Conservation (phyloP, 2,797 vertebrate genomes). For the Gallinago stenura region DNA sequence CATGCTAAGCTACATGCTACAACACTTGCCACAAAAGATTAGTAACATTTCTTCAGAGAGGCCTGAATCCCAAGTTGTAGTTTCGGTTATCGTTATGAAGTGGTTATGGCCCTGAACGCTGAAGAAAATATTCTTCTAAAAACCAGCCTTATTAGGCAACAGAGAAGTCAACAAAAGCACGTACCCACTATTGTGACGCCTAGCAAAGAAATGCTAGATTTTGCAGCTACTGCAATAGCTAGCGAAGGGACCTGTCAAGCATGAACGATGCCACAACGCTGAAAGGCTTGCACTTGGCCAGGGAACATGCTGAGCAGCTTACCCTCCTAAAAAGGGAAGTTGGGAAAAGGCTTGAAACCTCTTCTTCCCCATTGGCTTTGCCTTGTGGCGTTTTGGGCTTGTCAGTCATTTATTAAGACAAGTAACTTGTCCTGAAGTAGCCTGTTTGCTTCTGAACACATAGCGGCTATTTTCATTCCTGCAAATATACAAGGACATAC, state of each 20-base stretch:
- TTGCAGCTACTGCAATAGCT: background rate
- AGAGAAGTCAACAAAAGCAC: background rate
- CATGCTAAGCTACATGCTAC: background rate
- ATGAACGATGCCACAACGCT: background rate
- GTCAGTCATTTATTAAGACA: slow-evolving; percentile 16
- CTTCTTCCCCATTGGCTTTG: slow-evolving; percentile 6
- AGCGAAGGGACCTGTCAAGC: slow-evolving; percentile 14
- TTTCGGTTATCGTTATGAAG: background rate
- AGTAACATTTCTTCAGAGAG: background rate
- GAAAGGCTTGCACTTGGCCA: slow-evolving; percentile 25
- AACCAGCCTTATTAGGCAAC: background rate
- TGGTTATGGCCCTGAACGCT: background rate
- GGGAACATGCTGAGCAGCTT: slow-evolving; percentile 4
- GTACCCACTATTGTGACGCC: background rate
- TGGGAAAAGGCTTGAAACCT: slow-evolving; percentile 32
- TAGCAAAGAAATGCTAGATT: slow-evolving; percentile 4
- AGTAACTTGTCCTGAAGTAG: slow-evolving; percentile 30
- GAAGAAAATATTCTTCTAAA: background rate
- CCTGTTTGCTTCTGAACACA: background rate
- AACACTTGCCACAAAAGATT: background rate
- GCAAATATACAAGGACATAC: background rate
- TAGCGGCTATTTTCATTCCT: background rate
- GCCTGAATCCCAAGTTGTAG: background rate
- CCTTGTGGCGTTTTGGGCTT: background rate
- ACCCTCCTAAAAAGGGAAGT: slow-evolving; percentile 52